Evolutionary conservation across 2,888 invertebrate genomes (phyloP).

Genomic region (Notodonta ziczac): DNA sequence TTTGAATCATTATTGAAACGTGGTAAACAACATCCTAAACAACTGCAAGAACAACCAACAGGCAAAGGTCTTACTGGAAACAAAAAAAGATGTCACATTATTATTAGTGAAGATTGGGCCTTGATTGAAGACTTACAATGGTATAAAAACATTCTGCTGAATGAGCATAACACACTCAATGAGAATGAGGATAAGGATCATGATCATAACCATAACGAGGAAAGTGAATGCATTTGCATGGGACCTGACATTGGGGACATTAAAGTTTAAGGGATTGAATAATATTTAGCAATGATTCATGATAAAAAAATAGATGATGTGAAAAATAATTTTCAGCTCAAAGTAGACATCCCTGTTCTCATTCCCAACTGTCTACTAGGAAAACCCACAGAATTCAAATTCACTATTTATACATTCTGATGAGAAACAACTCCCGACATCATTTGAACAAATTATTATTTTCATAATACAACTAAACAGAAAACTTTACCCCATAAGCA

Average conservation of each 20-base stretch:
- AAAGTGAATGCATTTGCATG: conserved; percentile 15
- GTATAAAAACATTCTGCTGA: conserved; percentile 17
- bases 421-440: no score
- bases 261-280: conserved; percentile 9
- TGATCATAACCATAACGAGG: conserved; percentile 14
- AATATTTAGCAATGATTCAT: conserved; percentile 7
- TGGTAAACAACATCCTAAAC: conserved; percentile 12
- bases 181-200: conserved; percentile 14
- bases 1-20: conserved; percentile 11
- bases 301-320: conserved; percentile 9
- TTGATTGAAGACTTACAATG: conserved; percentile 15
- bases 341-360: no score
- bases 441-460: no score
- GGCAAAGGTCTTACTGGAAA: conserved; percentile 12
- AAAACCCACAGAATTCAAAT: no score
- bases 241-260: conserved; percentile 13
- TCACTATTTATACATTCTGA: no score
- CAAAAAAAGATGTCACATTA: conserved; percentile 13
- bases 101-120: conserved; percentile 16
- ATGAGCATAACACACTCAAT: conserved; percentile 13
- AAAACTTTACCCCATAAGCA: no score
- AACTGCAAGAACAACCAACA: conserved; percentile 13
- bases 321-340: conserved; percentile 12
- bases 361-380: no score
- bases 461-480: no score